Percentiles rank a stretch among this genome's conserved stretches.
phyloP scores from a whole-genome alignment of 1,140 invertebrate genomes.

The Gryllus bimaculatus region DNA sequence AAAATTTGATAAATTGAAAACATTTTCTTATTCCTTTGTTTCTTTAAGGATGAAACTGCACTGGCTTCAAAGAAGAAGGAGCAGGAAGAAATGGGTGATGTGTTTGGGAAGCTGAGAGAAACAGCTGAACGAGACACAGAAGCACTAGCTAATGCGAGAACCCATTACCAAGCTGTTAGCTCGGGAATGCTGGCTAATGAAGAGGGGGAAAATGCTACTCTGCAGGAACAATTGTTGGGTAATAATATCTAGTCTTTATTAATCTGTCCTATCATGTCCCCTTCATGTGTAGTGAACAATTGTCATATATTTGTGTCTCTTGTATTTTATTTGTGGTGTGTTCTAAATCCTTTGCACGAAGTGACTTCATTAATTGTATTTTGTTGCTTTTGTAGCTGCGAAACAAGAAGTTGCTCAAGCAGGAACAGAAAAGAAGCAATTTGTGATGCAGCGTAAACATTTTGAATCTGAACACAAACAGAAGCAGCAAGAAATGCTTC shows the following conservation, averaged over 20 bases:
- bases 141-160: constrained; percentile 61
- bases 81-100: constrained; percentile 51
- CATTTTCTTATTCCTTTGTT: background rate
- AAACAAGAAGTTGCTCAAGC: constrained; percentile 64
- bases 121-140: constrained; percentile 56
- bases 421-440: constrained; percentile 70
- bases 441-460: constrained; percentile 66
- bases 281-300: background rate
- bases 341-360: background rate
- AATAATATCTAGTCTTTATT: constrained; percentile 23
- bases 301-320: constrained; percentile 14
- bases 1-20: background rate
- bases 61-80: constrained; percentile 55
- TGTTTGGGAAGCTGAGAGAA: constrained; percentile 60
- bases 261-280: background rate
- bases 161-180: constrained; percentile 71
- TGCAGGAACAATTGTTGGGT: constrained; percentile 85
- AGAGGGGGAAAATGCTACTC: constrained; percentile 71
- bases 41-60: constrained; percentile 50
- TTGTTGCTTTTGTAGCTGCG: constrained; percentile 43
- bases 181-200: constrained; percentile 69
- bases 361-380: background rate
- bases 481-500: constrained; percentile 58
- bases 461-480: constrained; percentile 54
- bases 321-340: constrained; percentile 14